Conservation (phyloP, 2,888 invertebrate genomes). For the Petrophora chlorosata region DNA sequence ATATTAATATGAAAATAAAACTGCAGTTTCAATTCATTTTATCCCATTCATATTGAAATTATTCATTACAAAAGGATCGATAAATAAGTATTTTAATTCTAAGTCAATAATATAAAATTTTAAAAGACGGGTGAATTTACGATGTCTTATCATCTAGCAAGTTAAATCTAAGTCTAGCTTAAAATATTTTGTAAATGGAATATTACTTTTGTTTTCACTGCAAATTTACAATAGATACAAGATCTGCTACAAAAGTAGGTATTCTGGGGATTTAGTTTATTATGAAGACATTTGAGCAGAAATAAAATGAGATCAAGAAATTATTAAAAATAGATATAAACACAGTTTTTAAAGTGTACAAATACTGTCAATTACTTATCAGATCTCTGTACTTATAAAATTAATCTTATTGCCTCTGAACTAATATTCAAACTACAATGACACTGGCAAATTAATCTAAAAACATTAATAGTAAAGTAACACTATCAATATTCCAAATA, state of each 20-base stretch:
- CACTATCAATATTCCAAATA: constrained; percentile 81
- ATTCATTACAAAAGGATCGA: constrained; percentile 78
- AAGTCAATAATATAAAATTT: constrained; percentile 83
- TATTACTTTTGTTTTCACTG: constrained; percentile 60
- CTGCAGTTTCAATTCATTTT: constrained; percentile 55
- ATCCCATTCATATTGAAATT: constrained; percentile 78
- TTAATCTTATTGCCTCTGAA: constrained; percentile 9
- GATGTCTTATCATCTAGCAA: constrained; percentile 73
- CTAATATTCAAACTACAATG: constrained; percentile 4
- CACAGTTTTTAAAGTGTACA: background rate
- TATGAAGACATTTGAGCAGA: constrained; percentile 47
- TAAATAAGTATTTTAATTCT: constrained; percentile 83
- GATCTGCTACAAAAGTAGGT: background rate
- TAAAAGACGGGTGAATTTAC: constrained; percentile 83
- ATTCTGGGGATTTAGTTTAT: constrained; percentile 19
- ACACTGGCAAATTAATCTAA: constrained; percentile 21
- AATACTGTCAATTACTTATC: too few species aligned
- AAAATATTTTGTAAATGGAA: constrained; percentile 82
- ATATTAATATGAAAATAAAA: constrained; percentile 58
- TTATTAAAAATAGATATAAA: constrained; percentile 10
- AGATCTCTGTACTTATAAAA: constrained; percentile 6
- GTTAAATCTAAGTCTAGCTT: constrained; percentile 70
- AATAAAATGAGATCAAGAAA: constrained; percentile 56
- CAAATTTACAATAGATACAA: constrained; percentile 32
- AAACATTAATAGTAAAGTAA: constrained; percentile 38